These are phyloP conservation scores for Dendroctonus ponderosae DNA, from an alignment of 1,140 invertebrate species.

Conservation along the genomic window DNA sequence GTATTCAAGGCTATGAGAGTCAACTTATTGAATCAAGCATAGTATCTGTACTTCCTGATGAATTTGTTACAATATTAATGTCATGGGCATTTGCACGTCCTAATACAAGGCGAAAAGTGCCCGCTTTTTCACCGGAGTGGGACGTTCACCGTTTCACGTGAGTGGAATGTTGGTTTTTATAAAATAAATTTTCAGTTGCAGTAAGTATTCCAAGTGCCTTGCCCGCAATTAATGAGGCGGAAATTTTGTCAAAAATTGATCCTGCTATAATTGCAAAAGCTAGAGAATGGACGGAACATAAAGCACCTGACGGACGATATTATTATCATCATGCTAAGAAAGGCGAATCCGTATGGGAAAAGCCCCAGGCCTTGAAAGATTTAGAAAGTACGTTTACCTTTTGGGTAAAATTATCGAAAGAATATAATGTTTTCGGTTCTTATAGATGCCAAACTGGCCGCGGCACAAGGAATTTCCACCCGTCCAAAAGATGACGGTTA, in stretches of 20 bases:
- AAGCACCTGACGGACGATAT: constrained; percentile 85
- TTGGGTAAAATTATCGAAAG: background rate
- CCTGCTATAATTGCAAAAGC: constrained; percentile 74
- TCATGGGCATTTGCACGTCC: too few relatives aligned
- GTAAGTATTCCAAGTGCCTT: constrained; percentile 52
- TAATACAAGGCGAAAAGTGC: too few relatives aligned
- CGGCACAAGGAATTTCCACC: constrained; percentile 62
- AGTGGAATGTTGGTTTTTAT: constrained; percentile 6
- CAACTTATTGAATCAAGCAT: too few relatives aligned
- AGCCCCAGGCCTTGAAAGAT: constrained; percentile 86
- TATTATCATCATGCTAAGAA: constrained; percentile 92
- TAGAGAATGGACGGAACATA: constrained; percentile 92
- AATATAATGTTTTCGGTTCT: constrained; percentile 1
- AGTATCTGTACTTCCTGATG: too few relatives aligned
- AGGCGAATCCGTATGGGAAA: constrained; percentile 93
- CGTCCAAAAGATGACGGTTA: constrained; percentile 50
- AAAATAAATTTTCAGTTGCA: constrained; percentile 20
- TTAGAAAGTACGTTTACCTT: constrained; percentile 72
- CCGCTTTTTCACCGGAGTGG: too few relatives aligned
- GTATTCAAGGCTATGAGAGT: too few relatives aligned
- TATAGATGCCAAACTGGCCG: constrained; percentile 64
- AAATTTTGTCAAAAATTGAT: constrained; percentile 58
- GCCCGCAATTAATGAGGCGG: constrained; percentile 46
- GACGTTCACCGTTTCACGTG: too few relatives aligned
- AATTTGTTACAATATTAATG: too few relatives aligned